Evolutionary conservation across 1,140 invertebrate species (phyloP), one percentile per base, ranked within the genome.

Genomic region (Drosophila sturtevanti): DNA sequence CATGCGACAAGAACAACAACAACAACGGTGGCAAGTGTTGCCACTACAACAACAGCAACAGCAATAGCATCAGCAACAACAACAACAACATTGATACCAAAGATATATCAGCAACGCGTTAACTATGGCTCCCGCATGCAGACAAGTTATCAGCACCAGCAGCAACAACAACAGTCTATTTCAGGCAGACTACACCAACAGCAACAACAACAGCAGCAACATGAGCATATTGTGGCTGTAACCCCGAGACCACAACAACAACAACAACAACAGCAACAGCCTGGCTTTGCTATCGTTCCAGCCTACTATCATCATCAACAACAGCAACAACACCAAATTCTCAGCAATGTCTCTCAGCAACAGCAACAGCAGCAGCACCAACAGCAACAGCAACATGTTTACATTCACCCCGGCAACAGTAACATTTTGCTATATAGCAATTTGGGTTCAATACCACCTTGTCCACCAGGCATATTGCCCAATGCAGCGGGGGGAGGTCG

Each of bases 391-490:
- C 80, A 86, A 69, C 87, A 90, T 55, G 61, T 89, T 56, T 55
- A 90, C 44, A 68, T 91, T 18, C 85, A 91, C 37, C 81, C 81
- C 16, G 81, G 77, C 56, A 79, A 76, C 44, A 89, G 72, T 59
- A 91, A 91, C 24, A 85, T 91, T 64, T 62, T 91, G 56, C 63
- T 91, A 0, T 91, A 91, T 56, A 89, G 82, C 56, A 91, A 91
- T 55, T 68, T 91, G 51, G 89, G 82, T 31, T 63, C 81, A 0
- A 77, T 91, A 52, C 89, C 89, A 35, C 89, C 89, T 54, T 91
- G 89, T 63, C 89, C 89, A 10, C 89, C 89, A 3, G 85, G 89
- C 4, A 21, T 85, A n/a, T 52, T 81, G 14, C 48, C 81, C n/a
- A 68, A 74, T 35, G 24, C 77, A 24, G 18, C 58, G 35, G 34